A percentile compares a stretch with the other conserved stretches of the same genome.
Conservation (phyloP, 2,113 vertebrate species). For the Cottus gobio region DNA sequence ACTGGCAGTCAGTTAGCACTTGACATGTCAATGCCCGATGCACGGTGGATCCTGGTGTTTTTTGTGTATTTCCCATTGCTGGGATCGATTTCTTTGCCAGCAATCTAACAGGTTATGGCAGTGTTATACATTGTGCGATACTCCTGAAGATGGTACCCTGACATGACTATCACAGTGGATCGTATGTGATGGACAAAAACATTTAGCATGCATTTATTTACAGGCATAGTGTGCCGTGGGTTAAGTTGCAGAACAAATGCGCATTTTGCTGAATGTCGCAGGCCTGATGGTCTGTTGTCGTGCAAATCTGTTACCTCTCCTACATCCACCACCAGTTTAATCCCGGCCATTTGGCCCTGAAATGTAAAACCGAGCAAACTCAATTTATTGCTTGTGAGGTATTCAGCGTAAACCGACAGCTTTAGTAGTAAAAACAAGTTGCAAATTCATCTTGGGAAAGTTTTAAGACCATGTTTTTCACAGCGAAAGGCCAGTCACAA, state of each 20-base stretch:
- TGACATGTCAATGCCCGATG: conserved; percentile 80
- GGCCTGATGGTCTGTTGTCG: not conserved
- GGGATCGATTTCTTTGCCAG: conserved; percentile 41
- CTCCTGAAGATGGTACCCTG: not conserved
- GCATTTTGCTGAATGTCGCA: not conserved
- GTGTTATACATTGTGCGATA: not conserved
- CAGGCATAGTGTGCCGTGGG: too few species aligned
- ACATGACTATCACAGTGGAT: not conserved
- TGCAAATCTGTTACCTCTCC: conserved; percentile 1
- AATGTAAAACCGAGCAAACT: conserved; percentile 35
- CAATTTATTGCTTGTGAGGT: not conserved
- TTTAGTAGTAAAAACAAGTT: not conserved
- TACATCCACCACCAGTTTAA: conserved; percentile 5
- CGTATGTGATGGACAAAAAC: not conserved
- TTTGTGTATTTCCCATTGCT: conserved; percentile 52
- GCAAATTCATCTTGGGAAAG: not conserved
- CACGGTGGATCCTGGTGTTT: conserved; percentile 50
- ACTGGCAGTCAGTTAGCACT: conserved; percentile 82
- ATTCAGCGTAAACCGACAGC: not conserved
- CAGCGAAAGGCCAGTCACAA: not conserved
- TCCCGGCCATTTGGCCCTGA: conserved; percentile 47
- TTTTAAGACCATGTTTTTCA: not conserved
- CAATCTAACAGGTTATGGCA: conserved; percentile 29
- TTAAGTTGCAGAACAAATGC: not conserved
- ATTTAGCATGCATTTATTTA: not conserved